Percentiles rank a stretch among this genome's conserved stretches.
phyloP scores from a whole-genome alignment of 2,888 invertebrate species.

The Andrena chrysosceles region DNA sequence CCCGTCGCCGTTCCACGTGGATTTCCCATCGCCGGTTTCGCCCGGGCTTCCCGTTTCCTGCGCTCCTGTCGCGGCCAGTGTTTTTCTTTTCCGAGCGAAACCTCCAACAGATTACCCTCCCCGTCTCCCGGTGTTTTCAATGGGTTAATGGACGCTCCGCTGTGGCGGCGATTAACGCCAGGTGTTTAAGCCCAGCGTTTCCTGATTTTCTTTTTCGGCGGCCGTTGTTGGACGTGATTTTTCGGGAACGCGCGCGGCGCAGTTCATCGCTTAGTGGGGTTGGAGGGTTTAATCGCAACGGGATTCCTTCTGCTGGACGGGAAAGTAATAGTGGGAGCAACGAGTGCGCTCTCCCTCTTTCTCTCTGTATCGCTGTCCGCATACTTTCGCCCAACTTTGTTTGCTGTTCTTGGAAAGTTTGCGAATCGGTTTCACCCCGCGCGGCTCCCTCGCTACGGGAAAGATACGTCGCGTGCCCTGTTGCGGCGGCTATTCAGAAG shows the following conservation, averaged over 20 bases:
- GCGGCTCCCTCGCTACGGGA: slow-evolving; percentile 37
- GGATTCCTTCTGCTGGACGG: slow-evolving; percentile 32
- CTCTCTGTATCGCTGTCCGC: slow-evolving; percentile 42
- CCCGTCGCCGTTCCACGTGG: slow-evolving; percentile 47
- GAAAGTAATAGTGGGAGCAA: slow-evolving; percentile 29
- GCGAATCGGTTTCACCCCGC: slow-evolving; percentile 52
- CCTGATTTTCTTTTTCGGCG: no score
- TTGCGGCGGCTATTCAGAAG: slow-evolving; percentile 37
- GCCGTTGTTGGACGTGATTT: no score
- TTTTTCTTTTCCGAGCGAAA: slow-evolving; percentile 23
- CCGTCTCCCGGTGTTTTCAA: not conserved
- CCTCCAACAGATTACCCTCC: not conserved
- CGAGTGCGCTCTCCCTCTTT: not conserved
- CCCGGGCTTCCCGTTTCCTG: not conserved
- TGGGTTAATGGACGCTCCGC: not conserved
- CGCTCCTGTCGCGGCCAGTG: slow-evolving; percentile 7
- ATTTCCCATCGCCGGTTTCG: slow-evolving; percentile 30
- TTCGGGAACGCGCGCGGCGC: no score
- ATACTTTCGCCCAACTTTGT: slow-evolving; percentile 63
- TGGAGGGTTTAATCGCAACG: slow-evolving; percentile 31
- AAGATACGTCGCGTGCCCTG: slow-evolving; percentile 50
- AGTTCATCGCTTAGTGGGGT: no score
- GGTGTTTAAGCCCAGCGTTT: no score
- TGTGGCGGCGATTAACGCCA: no score
- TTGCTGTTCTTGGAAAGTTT: slow-evolving; percentile 63